Base-by-base conservation (phyloP, 35 echinoderm and acorn worm genomes). In the Ophiothrix spiculata region DNA sequence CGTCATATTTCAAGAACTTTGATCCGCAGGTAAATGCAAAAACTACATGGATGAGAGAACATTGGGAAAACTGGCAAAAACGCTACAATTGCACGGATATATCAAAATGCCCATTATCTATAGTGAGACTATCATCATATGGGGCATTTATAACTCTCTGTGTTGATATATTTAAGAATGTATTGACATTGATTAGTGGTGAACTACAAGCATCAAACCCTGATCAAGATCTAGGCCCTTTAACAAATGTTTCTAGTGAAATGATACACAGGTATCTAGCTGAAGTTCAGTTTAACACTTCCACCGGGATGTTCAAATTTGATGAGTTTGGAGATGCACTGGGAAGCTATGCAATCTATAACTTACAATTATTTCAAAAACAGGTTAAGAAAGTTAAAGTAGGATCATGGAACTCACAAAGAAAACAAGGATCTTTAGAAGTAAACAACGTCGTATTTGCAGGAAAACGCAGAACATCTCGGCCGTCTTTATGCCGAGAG, bases 401-500 rank as follows among this genome's bases (percentile, higher is more conserved):
- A 0, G 85, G 85, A 16, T 31, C 31, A 23, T 87, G 85, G 85
- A 40, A 56, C 54, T 45, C 41, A 31, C 14, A 33, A 31, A 29
- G 3, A 46, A 76, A 12, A 56, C 32, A 49, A 11, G 33, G 21
- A 12, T 35, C 49, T 33, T 17, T 83, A 35, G 21, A 64, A 19
- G 21, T 60, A 11, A 23, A 49, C 14, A 60, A n/a, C 6, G 6
- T 83, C 14, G n/a, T 33, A 23, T 83, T 49, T 32, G 41, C 34
- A 1, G 81, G 81, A 35, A 60, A 60, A 17, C 16, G 46, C 12
- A 31, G 2, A 32, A 25, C 31, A 13, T 35, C 76, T 16, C 85
- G 75, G 31, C 35, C 14, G 32, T 87, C 85, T 32, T 23, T 78
- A 33, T 87, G 85, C 37, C 40, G 85, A 49, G 75, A 87, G 19